Percentiles rank a stretch among this genome's conserved stretches.
Evolutionary conservation across 53 echinoderm and acorn worm genomes (phyloP).

Genomic region (Paelopatides confundens): DNA sequence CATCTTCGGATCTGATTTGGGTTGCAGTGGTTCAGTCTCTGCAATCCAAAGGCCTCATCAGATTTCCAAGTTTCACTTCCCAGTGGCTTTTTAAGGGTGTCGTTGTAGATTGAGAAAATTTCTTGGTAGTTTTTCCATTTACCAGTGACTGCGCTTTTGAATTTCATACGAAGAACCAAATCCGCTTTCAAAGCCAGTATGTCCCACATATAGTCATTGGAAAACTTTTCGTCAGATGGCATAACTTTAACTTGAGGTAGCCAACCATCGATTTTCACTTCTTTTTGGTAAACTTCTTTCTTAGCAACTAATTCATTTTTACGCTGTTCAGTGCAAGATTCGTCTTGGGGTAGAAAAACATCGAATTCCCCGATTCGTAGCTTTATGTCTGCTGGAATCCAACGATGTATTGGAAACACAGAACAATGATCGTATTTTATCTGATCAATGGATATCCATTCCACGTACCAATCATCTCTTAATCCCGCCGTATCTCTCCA

Average conservation of each 20-base stretch:
- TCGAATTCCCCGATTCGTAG: conserved; percentile 40
- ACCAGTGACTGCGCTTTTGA: neutral
- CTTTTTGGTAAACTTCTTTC: neutral
- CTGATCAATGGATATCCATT: conserved; percentile 67
- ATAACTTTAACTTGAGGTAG: conserved; percentile 26
- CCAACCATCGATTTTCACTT: conserved; percentile 11
- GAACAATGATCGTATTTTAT: conserved; percentile 39
- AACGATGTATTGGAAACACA: conserved; percentile 84
- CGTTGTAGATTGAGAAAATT: conserved; percentile 24
- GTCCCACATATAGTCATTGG: conserved; percentile 32
- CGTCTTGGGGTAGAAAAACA: conserved; percentile 49
- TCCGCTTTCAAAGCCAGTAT: neutral
- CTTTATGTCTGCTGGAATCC: conserved; percentile 65
- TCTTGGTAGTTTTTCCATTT: conserved; percentile 10
- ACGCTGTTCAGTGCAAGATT: neutral
- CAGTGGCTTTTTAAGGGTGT: neutral
- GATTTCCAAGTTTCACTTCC: conserved; percentile 53
- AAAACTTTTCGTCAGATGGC: conserved; percentile 25
- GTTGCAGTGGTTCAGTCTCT: conserved; percentile 69
- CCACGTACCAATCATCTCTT: conserved; percentile 81
- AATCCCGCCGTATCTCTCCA: conserved; percentile 73
- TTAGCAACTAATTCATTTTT: conserved; percentile 18
- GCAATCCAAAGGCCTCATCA: conserved; percentile 68
- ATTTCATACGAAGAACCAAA: conserved; percentile 9
- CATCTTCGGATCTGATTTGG: conserved; percentile 65